These are phyloP conservation scores for Girardinichthys multiradiatus DNA, from an alignment of 2,113 vertebrate genomes.

Conservation along the genomic window DNA sequence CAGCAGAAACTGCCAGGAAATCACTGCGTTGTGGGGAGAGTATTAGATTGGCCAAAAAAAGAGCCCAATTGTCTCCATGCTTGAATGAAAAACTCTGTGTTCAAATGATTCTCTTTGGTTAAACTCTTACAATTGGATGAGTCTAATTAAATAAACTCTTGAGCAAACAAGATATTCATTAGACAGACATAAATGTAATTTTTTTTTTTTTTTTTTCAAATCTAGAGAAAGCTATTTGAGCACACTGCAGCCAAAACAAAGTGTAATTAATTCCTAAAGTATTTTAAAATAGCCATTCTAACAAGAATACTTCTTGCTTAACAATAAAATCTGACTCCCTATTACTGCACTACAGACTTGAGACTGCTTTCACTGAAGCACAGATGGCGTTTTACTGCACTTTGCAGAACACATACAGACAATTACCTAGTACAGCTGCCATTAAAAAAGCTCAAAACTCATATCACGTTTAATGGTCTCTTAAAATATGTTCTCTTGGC, in stretches of 20 bases:
- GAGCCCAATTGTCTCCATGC: conserved; percentile 53
- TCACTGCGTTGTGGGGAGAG: conserved; percentile 49
- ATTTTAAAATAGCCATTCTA: conserved; percentile 6
- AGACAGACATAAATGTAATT: not conserved
- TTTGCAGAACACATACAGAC: conserved; percentile 49
- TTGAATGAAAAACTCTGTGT: conserved; percentile 43
- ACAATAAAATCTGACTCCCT: conserved; percentile 27
- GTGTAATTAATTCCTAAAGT: conserved; percentile 13
- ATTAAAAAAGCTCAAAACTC: conserved; percentile 50
- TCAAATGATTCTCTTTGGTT: conserved; percentile 41
- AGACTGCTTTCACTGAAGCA: conserved; percentile 60
- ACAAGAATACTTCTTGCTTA: conserved; percentile 23
- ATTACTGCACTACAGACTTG: conserved; percentile 51
- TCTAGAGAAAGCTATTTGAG: conserved; percentile 2
- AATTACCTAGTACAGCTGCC: conserved; percentile 53
- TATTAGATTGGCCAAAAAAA: conserved; percentile 61
- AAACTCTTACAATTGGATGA: conserved; percentile 14
- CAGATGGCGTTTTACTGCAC: conserved; percentile 73
- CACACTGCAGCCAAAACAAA: conserved; percentile 1
- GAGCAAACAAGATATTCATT: conserved; percentile 4
- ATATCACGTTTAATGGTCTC: conserved; percentile 6
- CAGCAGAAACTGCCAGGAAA: conserved; percentile 57
- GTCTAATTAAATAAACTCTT: not conserved
- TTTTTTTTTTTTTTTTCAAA: not conserved
- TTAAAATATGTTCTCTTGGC: conserved; percentile 36